A percentile compares a stretch with the other conserved stretches of the same genome.
Conservation (phyloP, 1,140 invertebrate genomes). For the Leptestheria dahalacensis region DNA sequence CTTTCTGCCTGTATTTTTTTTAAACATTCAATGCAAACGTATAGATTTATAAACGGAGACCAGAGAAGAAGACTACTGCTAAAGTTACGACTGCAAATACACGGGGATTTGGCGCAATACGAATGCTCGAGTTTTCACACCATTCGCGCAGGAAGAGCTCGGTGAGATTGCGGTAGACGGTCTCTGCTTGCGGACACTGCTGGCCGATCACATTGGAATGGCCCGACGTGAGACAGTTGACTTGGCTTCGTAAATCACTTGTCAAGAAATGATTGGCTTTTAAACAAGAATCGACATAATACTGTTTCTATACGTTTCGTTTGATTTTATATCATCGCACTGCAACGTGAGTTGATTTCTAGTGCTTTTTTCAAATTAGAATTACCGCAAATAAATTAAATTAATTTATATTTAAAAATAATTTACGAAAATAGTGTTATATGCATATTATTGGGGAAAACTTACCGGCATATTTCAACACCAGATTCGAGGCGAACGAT, state of each 20-base stretch:
- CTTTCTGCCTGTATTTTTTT: background rate
- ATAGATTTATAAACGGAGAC: no score
- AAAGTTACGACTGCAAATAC: no score
- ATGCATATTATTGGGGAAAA: background rate
- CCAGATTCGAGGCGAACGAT: constrained; percentile 15
- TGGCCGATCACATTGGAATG: background rate
- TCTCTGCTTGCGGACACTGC: background rate
- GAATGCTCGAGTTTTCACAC: background rate
- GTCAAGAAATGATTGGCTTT: background rate
- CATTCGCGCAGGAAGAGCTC: background rate
- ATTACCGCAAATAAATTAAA: no score
- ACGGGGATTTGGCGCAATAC: no score
- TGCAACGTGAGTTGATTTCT: no score
- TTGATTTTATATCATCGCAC: no score
- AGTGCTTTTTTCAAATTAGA: no score
- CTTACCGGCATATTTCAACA: constrained; percentile 14
- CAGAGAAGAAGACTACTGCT: background rate
- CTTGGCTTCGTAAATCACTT: background rate
- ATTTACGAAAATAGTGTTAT: no score
- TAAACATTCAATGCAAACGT: no score
- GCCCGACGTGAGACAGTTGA: background rate
- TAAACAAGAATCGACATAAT: background rate
- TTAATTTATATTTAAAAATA: no score
- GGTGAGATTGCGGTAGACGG: background rate
- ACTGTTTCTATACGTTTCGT: no score